Conservation (phyloP, 2,113 vertebrate genomes). For the Myiozetetes cayanensis region DNA sequence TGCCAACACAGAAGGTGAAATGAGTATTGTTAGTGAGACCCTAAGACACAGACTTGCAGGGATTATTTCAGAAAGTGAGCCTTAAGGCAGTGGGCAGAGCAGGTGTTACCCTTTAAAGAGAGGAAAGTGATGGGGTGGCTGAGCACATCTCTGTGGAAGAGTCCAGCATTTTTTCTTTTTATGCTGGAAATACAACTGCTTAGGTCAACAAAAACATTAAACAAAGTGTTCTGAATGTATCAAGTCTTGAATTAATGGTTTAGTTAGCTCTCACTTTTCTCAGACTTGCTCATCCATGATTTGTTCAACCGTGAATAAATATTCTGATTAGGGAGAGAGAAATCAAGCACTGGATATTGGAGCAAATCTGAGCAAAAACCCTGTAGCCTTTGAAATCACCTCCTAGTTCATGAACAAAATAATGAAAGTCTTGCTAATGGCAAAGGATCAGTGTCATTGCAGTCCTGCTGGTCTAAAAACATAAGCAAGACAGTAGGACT, state of each 20-base stretch:
- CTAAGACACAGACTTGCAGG: not conserved
- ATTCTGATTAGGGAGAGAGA: not conserved
- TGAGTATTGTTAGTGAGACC: not conserved
- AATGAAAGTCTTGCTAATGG: not conserved
- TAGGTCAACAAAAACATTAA: not conserved
- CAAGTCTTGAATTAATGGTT: not conserved
- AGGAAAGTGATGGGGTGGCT: not conserved
- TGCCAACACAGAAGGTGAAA: not conserved
- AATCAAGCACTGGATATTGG: not conserved
- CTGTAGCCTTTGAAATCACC: not conserved
- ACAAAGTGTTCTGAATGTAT: not conserved
- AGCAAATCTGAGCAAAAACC: not conserved
- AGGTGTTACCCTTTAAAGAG: not conserved
- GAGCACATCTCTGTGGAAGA: not conserved
- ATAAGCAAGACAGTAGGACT: not conserved
- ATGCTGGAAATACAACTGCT: not conserved
- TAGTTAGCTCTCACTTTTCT: not conserved
- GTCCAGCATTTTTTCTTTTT: not conserved
- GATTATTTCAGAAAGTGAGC: not conserved
- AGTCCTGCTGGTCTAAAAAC: not conserved
- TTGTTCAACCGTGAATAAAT: not conserved
- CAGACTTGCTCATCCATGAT: not conserved
- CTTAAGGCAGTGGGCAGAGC: not conserved
- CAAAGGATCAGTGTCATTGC: not conserved
- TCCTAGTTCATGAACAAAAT: not conserved